phyloP scores from a whole-genome alignment of 2,113 vertebrate species.

The Xiphophorus couchianus region DNA sequence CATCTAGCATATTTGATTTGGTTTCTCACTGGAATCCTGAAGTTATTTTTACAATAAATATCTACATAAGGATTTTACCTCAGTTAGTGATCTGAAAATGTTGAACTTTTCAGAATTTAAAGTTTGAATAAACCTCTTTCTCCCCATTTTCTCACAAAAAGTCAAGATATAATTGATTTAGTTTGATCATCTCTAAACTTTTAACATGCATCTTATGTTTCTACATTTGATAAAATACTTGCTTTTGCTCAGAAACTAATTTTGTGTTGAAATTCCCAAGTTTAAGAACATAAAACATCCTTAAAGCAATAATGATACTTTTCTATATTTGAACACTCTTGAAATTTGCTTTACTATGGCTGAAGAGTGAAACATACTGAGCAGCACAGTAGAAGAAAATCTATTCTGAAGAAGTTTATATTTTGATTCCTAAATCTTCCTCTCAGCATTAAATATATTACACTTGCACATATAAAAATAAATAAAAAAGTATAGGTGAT shows the following conservation, averaged over 20 bases:
- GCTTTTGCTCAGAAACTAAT: not conserved
- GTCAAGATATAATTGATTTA: no score
- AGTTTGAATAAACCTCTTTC: no score
- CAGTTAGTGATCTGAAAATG: no score
- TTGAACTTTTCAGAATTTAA: no score
- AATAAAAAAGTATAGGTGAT: not conserved
- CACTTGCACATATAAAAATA: not conserved
- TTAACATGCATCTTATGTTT: no score
- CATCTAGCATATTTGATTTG: no score
- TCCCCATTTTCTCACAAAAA: no score
- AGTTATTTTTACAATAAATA: no score
- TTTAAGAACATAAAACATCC: not conserved
- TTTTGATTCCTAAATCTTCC: not conserved
- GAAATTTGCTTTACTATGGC: not conserved
- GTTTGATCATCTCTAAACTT: no score
- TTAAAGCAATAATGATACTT: conserved; percentile 8
- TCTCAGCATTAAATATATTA: conserved; percentile 12
- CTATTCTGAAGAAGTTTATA: conserved; percentile 25
- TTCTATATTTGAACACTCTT: conserved; percentile 42
- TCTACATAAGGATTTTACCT: no score
- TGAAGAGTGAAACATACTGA: conserved; percentile 6
- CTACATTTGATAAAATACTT: not conserved
- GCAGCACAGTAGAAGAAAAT: conserved; percentile 35
- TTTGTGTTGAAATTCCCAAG: not conserved
- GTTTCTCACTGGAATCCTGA: no score